Conservation (phyloP, 2,888 invertebrate species). For the Conus canariensis region DNA sequence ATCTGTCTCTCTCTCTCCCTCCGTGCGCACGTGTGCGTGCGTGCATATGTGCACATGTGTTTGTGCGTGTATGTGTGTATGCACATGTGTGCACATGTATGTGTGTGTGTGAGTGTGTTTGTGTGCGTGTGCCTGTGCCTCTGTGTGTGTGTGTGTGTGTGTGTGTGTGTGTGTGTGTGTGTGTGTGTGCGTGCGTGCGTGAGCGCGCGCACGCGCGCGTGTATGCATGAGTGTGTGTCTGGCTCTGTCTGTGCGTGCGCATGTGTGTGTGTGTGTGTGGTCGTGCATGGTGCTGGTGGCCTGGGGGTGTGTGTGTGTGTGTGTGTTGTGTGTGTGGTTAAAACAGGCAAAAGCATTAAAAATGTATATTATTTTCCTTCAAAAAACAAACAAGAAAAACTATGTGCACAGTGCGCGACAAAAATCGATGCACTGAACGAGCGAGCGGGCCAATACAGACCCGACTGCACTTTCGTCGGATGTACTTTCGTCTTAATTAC, state of each 20-base stretch:
- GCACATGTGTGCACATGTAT: not conserved
- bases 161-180: not conserved
- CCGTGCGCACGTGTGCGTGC: not conserved
- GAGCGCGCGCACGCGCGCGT: not conserved
- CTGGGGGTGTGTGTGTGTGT: too few species aligned
- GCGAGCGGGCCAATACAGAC: too few species aligned
- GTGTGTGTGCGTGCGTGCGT: not conserved
- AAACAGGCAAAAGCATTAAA: too few species aligned
- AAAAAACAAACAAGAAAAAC: too few species aligned
- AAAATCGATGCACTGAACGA: too few species aligned
- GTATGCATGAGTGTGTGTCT: too few species aligned
- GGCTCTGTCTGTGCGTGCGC: too few species aligned
- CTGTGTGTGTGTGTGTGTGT: not conserved
- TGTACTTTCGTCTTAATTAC: too few species aligned
- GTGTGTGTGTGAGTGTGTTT: not conserved
- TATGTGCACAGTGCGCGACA: too few species aligned
- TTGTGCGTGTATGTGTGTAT: not conserved
- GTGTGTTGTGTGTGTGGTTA: not conserved
- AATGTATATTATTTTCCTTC: too few species aligned
- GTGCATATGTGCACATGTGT: not conserved
- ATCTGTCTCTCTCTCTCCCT: too few species aligned
- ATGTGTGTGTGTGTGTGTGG: not conserved
- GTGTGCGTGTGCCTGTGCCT: slow-evolving; percentile 8
- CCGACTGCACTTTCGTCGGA: too few species aligned
- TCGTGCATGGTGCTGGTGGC: not conserved